Evolutionary conservation across 2,888 invertebrate species (phyloP), one percentile per base, ranked within the genome.

Genomic region (Melanostoma scalare): DNA sequence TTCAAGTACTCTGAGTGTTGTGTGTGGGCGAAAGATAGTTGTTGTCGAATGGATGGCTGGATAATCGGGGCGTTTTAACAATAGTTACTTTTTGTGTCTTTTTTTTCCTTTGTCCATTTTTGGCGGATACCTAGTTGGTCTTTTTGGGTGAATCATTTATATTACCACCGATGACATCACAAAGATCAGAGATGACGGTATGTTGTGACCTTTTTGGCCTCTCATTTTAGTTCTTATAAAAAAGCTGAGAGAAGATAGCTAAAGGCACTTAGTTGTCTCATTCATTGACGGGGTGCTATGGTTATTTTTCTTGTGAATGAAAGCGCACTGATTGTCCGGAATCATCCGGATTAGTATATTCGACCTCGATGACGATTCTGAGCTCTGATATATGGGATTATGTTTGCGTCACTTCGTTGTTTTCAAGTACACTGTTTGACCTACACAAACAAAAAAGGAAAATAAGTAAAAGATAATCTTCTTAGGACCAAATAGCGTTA

Each of bases 221-320:
- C 44, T 69, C 31, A 44, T 4, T 60, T 3, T 20, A n/a, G 53
- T 10, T 55, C 10, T 52, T 35, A 8, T 44, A 6, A 44, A 44
- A 44, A 10, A 31, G 35, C 65, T 50, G 38, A 67, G 58, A 40
- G 31, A 53, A 53, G 61, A 67, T 79, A 68, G 60, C 33, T 69
- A 20, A 20, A 20, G 20, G 20, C 20, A 20, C 20, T 20, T 20
- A 20, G 4, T 53, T 74, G 67, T 50, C 35, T 69, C 46, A 53
- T 78, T 61, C 82, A 84, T 84, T 84, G 84, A 84, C 69, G 79
- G 74, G 60, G 79, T 20, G 79, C 79, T 67, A 84, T 79, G 74
- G 84, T 69, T 71, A 71, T 48, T 74, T 74, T 20, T 20, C 40
- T 79, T 84, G 79, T 84, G 84, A 84, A 84, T 84, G 84, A 71